Base-by-base conservation (phyloP, 1,140 invertebrate species). In the Asbolus verrucosus region DNA sequence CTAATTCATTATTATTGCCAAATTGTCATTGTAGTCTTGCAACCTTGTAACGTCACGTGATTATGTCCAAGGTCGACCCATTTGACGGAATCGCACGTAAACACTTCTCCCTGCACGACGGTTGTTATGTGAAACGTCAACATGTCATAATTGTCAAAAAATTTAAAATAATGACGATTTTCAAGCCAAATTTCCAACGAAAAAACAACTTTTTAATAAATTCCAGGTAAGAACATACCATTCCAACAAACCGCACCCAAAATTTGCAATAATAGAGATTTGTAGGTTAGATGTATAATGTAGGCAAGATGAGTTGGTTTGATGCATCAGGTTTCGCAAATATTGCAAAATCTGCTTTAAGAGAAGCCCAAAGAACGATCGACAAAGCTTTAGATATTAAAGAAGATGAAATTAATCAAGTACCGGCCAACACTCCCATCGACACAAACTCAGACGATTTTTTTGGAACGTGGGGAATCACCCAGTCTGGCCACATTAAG, bases 301-400 rank as follows among this genome's bases (percentile, higher is more conserved):
- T 18, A 65, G n/a, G n/a, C n/a, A 80, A 73, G 77, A 95, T 95
- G 94, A 95, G 93, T 86, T 97, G 95, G 94, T 96, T 96, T 86
- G 93, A 96, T 81, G 87, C 93, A 27, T 88, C 91, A 71, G 90
- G 91, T 67, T 86, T 96, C 78, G 91, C 92, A 72, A 94, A 86
- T 83, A 87, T 96, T 75, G 95, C 95, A 59, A 95, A 95, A 82
- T 90, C 88, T 62, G 93, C 93, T 0, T 80, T 95, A 1, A 94
- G 94, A 81, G 92, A 93, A 83, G 94, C 94, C 5, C 95, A 97
- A 81, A 95, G 95, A 83, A 95, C 93, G 15, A 97, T 98, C 74
- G 96, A 98, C 81, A 97, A 97, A 83, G 96, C 94, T 6, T 83
- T 98, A 59, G 96, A 97, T 78, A 97, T 97, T 69, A 89, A 92